phyloP scores from a whole-genome alignment of 1,140 invertebrate species.

The Achroia grisella region DNA sequence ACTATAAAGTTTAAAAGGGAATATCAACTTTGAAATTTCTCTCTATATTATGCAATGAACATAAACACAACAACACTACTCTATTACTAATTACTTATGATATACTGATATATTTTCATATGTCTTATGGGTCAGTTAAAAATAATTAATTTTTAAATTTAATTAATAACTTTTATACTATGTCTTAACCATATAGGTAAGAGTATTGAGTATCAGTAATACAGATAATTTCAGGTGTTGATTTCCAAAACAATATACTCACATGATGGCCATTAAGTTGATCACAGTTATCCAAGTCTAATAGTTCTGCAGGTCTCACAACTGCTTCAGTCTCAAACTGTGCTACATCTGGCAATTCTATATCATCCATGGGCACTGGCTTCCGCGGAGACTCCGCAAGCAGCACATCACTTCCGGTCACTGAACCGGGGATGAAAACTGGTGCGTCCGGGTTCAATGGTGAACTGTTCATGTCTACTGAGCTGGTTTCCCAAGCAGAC shows the following conservation, averaged over 20 bases:
- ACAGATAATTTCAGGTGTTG: no score
- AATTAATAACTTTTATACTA: no score
- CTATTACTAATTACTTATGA: no score
- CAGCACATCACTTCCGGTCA: conserved; percentile 69
- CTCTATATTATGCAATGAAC: no score
- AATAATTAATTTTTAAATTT: no score
- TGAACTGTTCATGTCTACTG: conserved; percentile 80
- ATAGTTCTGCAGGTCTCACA: conserved; percentile 75
- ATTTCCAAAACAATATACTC: conserved; percentile 16
- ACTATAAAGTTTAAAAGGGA: no score
- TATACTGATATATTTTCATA: no score
- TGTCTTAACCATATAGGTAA: no score
- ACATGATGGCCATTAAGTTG: conserved; percentile 74
- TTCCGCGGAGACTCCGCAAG: conserved; percentile 79
- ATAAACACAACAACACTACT: no score
- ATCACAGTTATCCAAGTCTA: conserved; percentile 66
- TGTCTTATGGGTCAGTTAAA: no score
- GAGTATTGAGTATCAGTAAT: no score
- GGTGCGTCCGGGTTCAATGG: conserved; percentile 83
- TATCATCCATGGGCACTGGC: conserved; percentile 75
- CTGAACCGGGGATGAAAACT: conserved; percentile 79
- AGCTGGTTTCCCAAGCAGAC: conserved; percentile 68
- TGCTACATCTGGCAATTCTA: conserved; percentile 75
- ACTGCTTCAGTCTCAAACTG: conserved; percentile 78
- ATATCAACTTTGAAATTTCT: no score